Evolutionary conservation across 2,888 invertebrate species (phyloP), one percentile per base, ranked within the genome.

Genomic region (Acleris holmiana): DNA sequence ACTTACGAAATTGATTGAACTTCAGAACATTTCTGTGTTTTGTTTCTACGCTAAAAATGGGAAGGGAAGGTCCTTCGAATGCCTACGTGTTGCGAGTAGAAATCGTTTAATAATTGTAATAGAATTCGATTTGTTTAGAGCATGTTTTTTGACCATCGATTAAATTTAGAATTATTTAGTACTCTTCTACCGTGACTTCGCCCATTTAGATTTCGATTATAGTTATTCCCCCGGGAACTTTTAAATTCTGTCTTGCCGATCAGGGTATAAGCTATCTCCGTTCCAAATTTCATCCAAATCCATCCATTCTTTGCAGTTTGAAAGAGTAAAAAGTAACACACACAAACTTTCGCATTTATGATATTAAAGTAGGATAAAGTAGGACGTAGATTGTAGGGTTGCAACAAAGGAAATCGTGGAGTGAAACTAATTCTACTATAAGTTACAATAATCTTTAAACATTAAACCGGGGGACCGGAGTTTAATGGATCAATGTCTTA

Each of bases 1-100:
- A 57, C 47, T 57, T 57, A 47, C 46, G 19, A 25, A 46, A 57
- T 57, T 57, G 56, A 57, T 57, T 46, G 29, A 25, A 57, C 56
- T 57, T 47, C 29, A 8, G 56, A 55, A 55, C 55, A 55, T 55
- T 55, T 55, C 21, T 23, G 21, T 44, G 44, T 40, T 40, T 53
- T 40, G 53, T 53, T 53, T 53, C 15, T n/a, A 44, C 53, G 40
- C 35, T 35, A 21, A 53, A 53, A 35, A 53, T 53, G 7, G 15
- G 44, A 4, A 44, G 17, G 17, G 17, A n/a, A 1, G 5, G n/a
- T 6, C n/a, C 41, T 17, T 15, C 7, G 40, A 53, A 35, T 40
- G 48, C 35, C 40, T 58, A 40, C 57, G 57, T 58, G 57, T 21
- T n/a, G 18, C 19, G 47, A 47, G 40, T 35, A 29, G 17, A 40